Evolutionary conservation across 2,797 vertebrate species (phyloP).

Genomic region (Sebastes steindachneri): DNA sequence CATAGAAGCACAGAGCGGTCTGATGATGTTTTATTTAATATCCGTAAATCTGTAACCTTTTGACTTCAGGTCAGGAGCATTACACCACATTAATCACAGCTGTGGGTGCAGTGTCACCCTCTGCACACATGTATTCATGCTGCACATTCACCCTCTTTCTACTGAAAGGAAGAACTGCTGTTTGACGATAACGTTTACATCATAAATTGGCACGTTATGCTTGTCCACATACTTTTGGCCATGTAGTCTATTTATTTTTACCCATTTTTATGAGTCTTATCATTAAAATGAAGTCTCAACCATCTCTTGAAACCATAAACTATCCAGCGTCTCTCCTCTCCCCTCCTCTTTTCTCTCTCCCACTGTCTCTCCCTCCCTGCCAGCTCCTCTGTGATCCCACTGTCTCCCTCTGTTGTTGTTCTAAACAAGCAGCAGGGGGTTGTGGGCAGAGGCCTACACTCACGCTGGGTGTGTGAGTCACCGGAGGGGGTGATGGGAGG

Average conservation of each 20-base stretch:
- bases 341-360: constrained; percentile 51
- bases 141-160: neutral
- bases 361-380: constrained; percentile 58
- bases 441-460: constrained; percentile 76
- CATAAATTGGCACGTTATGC: neutral
- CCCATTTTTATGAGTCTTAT: neutral
- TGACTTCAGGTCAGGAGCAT: neutral
- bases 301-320: neutral
- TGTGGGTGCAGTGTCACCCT: neutral
- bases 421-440: constrained; percentile 85
- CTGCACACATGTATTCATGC: neutral
- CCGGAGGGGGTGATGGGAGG: constrained; percentile 36
- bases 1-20: neutral
- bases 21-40: neutral
- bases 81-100: neutral
- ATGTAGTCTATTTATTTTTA: neutral
- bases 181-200: neutral
- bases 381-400: constrained; percentile 70
- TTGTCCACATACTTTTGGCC: neutral
- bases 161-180: neutral
- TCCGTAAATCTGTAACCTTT: neutral
- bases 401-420: constrained; percentile 81
- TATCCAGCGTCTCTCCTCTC: constrained; percentile 14
- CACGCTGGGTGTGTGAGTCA: constrained; percentile 79
- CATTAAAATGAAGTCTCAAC: neutral